Conservation (phyloP, 2,888 invertebrate species). For the Hesperia comma region DNA sequence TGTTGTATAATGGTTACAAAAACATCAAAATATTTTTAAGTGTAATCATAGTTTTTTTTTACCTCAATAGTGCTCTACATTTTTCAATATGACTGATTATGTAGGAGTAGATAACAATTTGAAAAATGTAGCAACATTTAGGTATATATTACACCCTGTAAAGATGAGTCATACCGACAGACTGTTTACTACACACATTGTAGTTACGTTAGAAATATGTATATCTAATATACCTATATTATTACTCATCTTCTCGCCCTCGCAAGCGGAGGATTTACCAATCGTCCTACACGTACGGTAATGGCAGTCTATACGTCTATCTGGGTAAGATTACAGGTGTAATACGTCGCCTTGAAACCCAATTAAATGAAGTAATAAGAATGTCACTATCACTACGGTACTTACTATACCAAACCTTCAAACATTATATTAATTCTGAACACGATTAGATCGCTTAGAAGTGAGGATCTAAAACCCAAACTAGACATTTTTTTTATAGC, state of each 20-base stretch:
- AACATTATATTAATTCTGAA: neutral
- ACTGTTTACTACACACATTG: neutral
- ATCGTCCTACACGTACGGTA: constrained; percentile 28
- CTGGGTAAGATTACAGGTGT: constrained; percentile 10
- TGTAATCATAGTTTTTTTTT: too few relatives aligned
- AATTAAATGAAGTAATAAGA: constrained; percentile 2
- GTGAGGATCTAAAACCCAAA: neutral
- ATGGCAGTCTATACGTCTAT: constrained; percentile 17
- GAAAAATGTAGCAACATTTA: too few relatives aligned
- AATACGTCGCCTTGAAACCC: neutral
- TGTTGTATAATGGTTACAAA: too few relatives aligned
- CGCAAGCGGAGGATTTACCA: constrained; percentile 38
- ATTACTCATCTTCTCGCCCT: constrained; percentile 45
- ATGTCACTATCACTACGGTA: neutral
- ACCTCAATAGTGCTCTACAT: too few relatives aligned
- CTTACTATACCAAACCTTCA: neutral
- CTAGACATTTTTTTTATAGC: too few relatives aligned
- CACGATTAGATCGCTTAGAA: neutral
- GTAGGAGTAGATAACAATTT: too few relatives aligned
- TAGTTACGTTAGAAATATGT: too few relatives aligned
- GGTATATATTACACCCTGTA: neutral
- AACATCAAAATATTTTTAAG: too few relatives aligned
- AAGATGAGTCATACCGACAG: neutral
- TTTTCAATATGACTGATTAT: too few relatives aligned
- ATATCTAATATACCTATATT: constrained; percentile 11